Base-by-base conservation (phyloP, 2,888 invertebrate genomes). In the Caenorhabditis afra region DNA sequence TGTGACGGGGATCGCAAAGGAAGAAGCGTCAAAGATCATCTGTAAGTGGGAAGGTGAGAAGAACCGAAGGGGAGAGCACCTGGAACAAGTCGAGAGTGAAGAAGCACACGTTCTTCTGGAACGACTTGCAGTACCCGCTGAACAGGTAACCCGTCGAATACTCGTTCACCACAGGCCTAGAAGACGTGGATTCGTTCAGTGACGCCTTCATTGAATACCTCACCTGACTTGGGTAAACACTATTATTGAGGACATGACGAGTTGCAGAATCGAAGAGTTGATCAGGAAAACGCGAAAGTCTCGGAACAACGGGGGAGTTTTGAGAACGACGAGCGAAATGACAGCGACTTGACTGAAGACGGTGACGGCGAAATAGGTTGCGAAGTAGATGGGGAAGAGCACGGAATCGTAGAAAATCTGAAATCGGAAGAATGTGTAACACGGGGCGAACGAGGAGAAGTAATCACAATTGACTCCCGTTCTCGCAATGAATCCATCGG, bases 181-280 rank as follows among this genome's bases (percentile, higher is more conserved):
- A 64, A 18, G 29, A 29, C 3, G 37, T n/a, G 20, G n/a, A 1
- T 44, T 5, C 12, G 10, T 47, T 11, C 3, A 1, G 39, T 14
- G 20, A 35, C n/a, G 14, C 23, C 14, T 5, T n/a, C 16, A 53
- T 5, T 16, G 37, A 22, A 5, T 10, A 16, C n/a, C 1, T 7
- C 22, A 70, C 70, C 70, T 70, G 70, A 70, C 61, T 70, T 70
- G 70, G 16, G 61, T 55, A 39, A 70, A 70, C 3, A 45, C n/a
- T 12, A 70, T 35, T 1, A 62, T 22, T n/a, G 45, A 16, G 18
- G 61, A 70, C 70, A 70, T 70, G 0, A 37, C 0, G 7, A 70
- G 23, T 22, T 70, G 70, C 8, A 70, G 55, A 5, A 47, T 22
- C 1, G 70, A 70, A 62, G 70, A 70, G 12, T 70, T 61, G 22